These are phyloP conservation scores for Chromis chromis DNA, from an alignment of 2,797 vertebrate genomes.

Conservation along the genomic window DNA sequence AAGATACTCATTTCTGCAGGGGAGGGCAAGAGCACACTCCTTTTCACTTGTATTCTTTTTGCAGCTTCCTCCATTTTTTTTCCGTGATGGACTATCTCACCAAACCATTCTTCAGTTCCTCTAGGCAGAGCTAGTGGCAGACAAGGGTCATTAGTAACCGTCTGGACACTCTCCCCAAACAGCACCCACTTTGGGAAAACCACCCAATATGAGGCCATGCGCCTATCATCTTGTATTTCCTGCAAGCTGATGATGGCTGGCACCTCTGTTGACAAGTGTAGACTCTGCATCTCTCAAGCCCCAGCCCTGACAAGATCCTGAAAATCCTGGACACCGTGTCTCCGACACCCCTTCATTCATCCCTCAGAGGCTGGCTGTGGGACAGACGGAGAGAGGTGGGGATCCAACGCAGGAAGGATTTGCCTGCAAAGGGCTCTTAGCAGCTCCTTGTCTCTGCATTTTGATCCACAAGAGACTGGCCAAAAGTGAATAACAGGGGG, in stretches of 20 bases:
- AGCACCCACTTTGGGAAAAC: slow-evolving; percentile 62
- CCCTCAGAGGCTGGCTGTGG: slow-evolving; percentile 50
- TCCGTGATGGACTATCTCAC: slow-evolving; percentile 39
- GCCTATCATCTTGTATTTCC: slow-evolving; percentile 75
- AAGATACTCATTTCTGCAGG: slow-evolving; percentile 53
- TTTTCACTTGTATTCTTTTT: slow-evolving; percentile 43
- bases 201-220: slow-evolving; percentile 52
- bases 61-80: slow-evolving; percentile 19
- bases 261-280: slow-evolving; percentile 75
- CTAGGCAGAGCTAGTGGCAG: slow-evolving; percentile 59
- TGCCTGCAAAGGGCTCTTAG: slow-evolving; percentile 60
- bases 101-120: slow-evolving; percentile 51
- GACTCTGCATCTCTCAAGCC: slow-evolving; percentile 53
- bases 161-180: slow-evolving; percentile 68
- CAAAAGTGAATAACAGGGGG: slow-evolving; percentile 55
- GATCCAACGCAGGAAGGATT: slow-evolving; percentile 43
- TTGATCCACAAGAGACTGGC: slow-evolving; percentile 48
- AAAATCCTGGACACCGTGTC: slow-evolving; percentile 61
- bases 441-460: slow-evolving; percentile 53
- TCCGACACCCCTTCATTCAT: slow-evolving; percentile 48
- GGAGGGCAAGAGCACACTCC: slow-evolving; percentile 48
- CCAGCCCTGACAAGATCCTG: slow-evolving; percentile 55
- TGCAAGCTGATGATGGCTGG: slow-evolving; percentile 60
- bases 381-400: slow-evolving; percentile 31
- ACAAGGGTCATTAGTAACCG: slow-evolving; percentile 72